Evolutionary conservation across 1,140 invertebrate species (phyloP), one percentile per base, ranked within the genome.

Genomic region (Drosophila orena): DNA sequence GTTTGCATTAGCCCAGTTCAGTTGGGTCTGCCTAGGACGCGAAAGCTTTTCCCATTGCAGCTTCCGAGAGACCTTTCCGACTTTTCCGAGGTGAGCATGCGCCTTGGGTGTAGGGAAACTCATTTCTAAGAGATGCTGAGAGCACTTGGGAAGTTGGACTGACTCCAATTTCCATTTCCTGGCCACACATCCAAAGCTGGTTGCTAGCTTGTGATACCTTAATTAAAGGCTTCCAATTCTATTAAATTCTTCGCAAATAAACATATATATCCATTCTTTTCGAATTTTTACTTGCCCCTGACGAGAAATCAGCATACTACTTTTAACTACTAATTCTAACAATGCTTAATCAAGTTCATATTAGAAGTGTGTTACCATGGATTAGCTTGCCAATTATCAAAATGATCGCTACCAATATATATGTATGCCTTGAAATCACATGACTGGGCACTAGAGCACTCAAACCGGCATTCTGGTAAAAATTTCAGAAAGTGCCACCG

Each of bases 11-110:
- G 35, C 80, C 75, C 35, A 42, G 57, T 14, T 60, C 38, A 49
- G 12, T 46, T 44, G 1, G 27, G 38, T 42, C 49, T 81, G 66
- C 44, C 46, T 58, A 54, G 43, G 44, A 43, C 34, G 12, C 6
- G 46, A 30, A 22, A 86, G 81, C 81, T 86, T 86, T 43, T 14
- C 62, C 76, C 61, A 77, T 7, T 24, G 47, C 62, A 56, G 40
- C 27, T 42, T 37, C 43, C 22, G 50, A 54, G 42, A 34, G 49
- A 17, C 10, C 15, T 3, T 15, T 42, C n/a, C n/a, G 40, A 54
- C 3, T 49, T 49, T 70, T 17, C 35, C 35, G 47, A 54, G 73
- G 73, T 76, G 73, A 76, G 73, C 72, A 76, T 76, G 73, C 73
- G 73, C 73, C n/a, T n/a, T 75, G 8, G 3, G 30, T 7, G 0